These are phyloP conservation scores for Paralichthys olivaceus DNA, from an alignment of 2,113 vertebrate species.

Conservation along the genomic window DNA sequence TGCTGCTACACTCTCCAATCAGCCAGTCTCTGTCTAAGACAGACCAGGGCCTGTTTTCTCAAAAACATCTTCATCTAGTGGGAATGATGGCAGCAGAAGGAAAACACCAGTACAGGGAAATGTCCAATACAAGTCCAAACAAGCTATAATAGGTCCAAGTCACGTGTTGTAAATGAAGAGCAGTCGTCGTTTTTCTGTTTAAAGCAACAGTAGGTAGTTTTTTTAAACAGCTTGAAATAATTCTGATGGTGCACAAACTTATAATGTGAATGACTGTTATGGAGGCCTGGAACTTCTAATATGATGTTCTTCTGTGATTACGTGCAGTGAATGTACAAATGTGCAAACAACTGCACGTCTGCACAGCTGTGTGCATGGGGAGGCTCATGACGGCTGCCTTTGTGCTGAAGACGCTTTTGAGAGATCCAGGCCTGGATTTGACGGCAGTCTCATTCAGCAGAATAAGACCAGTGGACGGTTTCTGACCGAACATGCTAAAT, in stretches of 20 bases:
- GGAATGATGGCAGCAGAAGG: conserved; percentile 5
- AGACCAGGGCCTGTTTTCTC: conserved; percentile 12
- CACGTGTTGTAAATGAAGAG: background rate
- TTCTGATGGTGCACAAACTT: too few relatives aligned
- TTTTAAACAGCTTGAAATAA: background rate
- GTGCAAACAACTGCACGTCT: background rate
- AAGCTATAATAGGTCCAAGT: conserved; percentile 14
- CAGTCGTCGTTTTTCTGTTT: background rate
- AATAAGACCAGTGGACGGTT: background rate
- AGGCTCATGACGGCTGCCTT: background rate
- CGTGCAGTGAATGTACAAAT: background rate
- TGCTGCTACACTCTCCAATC: conserved; percentile 63
- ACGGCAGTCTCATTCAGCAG: conserved; percentile 23
- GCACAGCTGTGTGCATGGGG: background rate
- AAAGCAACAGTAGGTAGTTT: background rate
- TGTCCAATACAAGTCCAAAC: background rate
- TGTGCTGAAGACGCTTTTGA: conserved; percentile 34
- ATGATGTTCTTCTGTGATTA: too few relatives aligned
- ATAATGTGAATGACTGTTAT: too few relatives aligned
- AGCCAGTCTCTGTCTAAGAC: conserved; percentile 25
- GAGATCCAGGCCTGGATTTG: conserved; percentile 24
- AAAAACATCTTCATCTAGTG: conserved; percentile 39
- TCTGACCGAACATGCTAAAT: background rate
- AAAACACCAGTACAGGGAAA: background rate
- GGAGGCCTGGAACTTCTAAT: too few relatives aligned